Conservation (phyloP, 2,888 invertebrate species). For the Tiliacea citrago region DNA sequence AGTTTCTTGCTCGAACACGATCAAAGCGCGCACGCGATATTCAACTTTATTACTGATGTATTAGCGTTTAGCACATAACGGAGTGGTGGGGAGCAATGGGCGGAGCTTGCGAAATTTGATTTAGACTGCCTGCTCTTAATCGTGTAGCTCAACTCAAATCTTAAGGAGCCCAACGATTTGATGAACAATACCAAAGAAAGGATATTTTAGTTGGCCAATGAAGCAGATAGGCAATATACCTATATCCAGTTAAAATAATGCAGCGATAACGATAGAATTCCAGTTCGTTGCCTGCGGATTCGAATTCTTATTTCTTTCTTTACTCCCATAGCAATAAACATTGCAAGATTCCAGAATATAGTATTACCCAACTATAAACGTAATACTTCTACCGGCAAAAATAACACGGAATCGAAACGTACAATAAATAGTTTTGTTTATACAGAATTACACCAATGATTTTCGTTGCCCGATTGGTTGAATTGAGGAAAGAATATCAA, state of each 20-base stretch:
- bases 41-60: too few relatives aligned
- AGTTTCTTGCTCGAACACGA: too few relatives aligned
- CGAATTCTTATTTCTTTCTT: not conserved
- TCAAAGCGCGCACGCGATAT: too few relatives aligned
- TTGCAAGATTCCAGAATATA: not conserved
- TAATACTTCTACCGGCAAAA: constrained; percentile 11
- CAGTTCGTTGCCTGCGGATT: not conserved
- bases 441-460: constrained; percentile 26
- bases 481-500: constrained; percentile 32
- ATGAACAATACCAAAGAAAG: too few relatives aligned
- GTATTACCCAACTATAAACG: not conserved
- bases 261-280: not conserved
- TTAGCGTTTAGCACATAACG: too few relatives aligned
- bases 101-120: too few relatives aligned
- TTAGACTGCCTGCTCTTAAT: too few relatives aligned
- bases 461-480: constrained; percentile 29
- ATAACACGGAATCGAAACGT: constrained; percentile 23
- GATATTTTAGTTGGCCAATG: too few relatives aligned
- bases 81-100: too few relatives aligned
- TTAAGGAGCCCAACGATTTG: too few relatives aligned
- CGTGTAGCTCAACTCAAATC: too few relatives aligned
- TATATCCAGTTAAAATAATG: not conserved
- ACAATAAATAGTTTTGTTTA: constrained; percentile 42
- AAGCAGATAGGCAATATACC: not conserved
- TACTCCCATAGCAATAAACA: not conserved